A percentile compares a stretch with the other conserved stretches of the same genome.
phyloP scores from a whole-genome alignment of 2,888 invertebrate species.

The Lomographa bimaculata region DNA sequence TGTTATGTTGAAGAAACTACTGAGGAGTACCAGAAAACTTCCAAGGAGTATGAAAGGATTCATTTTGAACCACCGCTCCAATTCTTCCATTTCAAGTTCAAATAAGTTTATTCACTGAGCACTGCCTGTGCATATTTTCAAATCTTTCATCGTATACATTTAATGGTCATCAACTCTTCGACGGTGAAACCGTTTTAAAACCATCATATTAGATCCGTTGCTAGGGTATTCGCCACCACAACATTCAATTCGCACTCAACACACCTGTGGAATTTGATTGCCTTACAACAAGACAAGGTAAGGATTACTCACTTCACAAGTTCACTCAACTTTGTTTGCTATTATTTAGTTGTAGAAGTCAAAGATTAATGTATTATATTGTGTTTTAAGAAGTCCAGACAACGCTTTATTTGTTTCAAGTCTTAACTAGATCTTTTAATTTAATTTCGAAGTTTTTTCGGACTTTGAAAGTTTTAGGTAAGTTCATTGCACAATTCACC shows the following conservation, averaged over 20 bases:
- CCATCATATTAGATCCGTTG: slow-evolving; percentile 52
- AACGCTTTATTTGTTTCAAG: slow-evolving; percentile 1
- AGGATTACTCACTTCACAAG: slow-evolving; percentile 54
- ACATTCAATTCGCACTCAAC: slow-evolving; percentile 52
- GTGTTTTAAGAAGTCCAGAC: neutral
- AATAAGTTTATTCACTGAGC: slow-evolving; percentile 33
- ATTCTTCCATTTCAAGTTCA: slow-evolving; percentile 65
- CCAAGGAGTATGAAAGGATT: slow-evolving; percentile 50
- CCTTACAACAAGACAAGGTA: slow-evolving; percentile 57
- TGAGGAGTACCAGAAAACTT: slow-evolving; percentile 45
- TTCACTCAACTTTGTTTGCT: slow-evolving; percentile 74
- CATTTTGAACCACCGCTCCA: slow-evolving; percentile 74
- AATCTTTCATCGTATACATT: slow-evolving; percentile 18
- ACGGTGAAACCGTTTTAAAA: slow-evolving; percentile 5
- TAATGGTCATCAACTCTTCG: slow-evolving; percentile 2
- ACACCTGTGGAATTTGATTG: slow-evolving; percentile 74
- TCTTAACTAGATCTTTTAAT: slow-evolving; percentile 4
- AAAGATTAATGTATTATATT: slow-evolving; percentile 3
- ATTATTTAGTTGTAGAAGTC: slow-evolving; percentile 34
- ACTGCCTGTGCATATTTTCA: slow-evolving; percentile 19
- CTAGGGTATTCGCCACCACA: slow-evolving; percentile 74
- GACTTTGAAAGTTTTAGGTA: slow-evolving; percentile 48
- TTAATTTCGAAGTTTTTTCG: slow-evolving; percentile 20
- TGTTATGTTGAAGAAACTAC: slow-evolving; percentile 36
- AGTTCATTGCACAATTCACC: slow-evolving; percentile 62